Base-by-base conservation (phyloP, 2,113 vertebrate species). In the Balaenoptera acutorostrata region DNA sequence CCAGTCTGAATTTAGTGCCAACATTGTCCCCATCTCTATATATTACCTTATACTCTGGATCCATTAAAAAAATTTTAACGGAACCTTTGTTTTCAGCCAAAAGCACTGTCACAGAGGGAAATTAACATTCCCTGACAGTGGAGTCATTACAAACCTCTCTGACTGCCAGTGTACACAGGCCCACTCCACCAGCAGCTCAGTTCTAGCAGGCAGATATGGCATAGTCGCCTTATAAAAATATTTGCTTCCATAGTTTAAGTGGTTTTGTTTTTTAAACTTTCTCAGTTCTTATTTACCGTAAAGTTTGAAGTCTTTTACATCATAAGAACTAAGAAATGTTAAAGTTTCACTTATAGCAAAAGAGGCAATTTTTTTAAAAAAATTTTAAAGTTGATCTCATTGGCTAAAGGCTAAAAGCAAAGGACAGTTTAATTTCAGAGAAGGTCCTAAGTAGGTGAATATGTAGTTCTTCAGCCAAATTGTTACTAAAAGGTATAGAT, bases 21-120 rank as follows among this genome's bases (percentile, higher is more conserved):
- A 23, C 1, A 39, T 71, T 92, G 63, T 71, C 13, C 27, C n/a
- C 20, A 14, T 55, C 25, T 93, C 33, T 74, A n/a, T 46, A n/a
- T 82, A 44, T 91, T 61, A 88, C 46, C n/a, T 86, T 82, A 52
- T n/a, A 81, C 8, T 91, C 20, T 90, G n/a, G 6, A 82, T 39
- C 9, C 20, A 86, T 31, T 46, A 39, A 80, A 66, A 80, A 31
- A 18, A 23, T 52, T 89, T 95, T 77, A n/a, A 88, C 0, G 25
- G 39, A 61, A 12, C 0, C 0, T 27, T 46, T 39, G 27, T 77
- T n/a, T 13, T 20, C 9, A 33, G 23, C 69, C 29, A 46, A 95
- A 95, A 64, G 13, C 44, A 41, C 2, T 18, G 44, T 71, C 44
- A 71, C 25, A 25, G 69, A 36, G 21, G 17, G 17, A 87, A 89